phyloP scores from a whole-genome alignment of 2,888 invertebrate species.

The Dasysyrphus albostriatus region DNA sequence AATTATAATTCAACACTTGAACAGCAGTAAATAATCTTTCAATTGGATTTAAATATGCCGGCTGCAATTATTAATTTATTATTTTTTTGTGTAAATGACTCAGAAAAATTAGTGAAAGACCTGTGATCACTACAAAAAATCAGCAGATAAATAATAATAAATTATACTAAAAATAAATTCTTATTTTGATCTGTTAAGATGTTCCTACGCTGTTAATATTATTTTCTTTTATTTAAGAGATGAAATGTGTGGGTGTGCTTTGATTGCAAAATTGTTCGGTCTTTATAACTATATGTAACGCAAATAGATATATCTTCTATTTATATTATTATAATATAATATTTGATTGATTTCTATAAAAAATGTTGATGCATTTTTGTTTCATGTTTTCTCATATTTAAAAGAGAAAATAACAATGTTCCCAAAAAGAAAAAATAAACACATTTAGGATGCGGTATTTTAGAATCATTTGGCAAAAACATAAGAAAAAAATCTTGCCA shows the following conservation, averaged over 20 bases:
- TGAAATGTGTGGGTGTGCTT: slow-evolving; percentile 14
- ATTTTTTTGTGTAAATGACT: slow-evolving; percentile 17
- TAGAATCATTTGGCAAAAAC: background rate
- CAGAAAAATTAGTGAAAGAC: slow-evolving; percentile 37
- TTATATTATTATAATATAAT: slow-evolving; percentile 4
- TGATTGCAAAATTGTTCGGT: slow-evolving; percentile 1
- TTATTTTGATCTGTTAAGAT: background rate
- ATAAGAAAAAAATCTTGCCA: background rate
- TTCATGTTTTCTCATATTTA: background rate
- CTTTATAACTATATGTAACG: background rate
- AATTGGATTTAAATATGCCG: background rate
- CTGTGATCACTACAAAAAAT: slow-evolving; percentile 32
- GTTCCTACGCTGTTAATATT: background rate
- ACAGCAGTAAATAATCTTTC: background rate
- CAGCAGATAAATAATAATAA: slow-evolving; percentile 12
- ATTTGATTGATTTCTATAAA: slow-evolving; percentile 26
- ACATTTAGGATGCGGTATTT: background rate
- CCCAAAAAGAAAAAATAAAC: too few relatives aligned
- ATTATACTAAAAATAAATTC: slow-evolving; percentile 28
- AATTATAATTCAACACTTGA: too few relatives aligned
- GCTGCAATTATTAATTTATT: background rate
- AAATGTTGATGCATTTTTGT: background rate
- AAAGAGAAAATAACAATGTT: background rate
- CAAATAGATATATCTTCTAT: slow-evolving; percentile 6
- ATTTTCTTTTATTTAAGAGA: background rate